A percentile compares a stretch with the other conserved stretches of the same genome.
These are phyloP conservation scores for Diaphora mendica DNA, from an alignment of 2,888 invertebrate species.

Conservation along the genomic window DNA sequence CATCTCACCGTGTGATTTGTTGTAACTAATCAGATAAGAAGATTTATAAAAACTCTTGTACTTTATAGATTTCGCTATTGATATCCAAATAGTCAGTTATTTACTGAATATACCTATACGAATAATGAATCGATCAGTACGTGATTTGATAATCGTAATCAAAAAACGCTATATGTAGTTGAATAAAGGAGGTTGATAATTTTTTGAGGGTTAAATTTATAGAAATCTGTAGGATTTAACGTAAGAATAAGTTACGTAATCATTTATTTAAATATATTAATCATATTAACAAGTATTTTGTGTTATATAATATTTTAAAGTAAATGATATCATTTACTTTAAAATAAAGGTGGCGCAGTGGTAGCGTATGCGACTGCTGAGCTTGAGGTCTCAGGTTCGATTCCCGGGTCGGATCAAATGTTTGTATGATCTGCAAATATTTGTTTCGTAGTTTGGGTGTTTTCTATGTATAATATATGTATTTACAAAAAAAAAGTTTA, in stretches of 20 bases:
- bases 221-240: neutral
- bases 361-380: too few relatives aligned
- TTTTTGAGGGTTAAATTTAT: neutral
- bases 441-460: too few relatives aligned
- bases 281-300: neutral
- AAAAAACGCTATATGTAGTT: neutral
- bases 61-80: neutral
- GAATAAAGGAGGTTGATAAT: neutral
- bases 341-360: too few relatives aligned
- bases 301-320: neutral
- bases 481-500: too few relatives aligned
- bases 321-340: neutral
- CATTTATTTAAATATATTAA: too few relatives aligned
- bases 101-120: neutral
- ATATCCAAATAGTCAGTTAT: neutral
- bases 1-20: neutral
- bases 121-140: neutral
- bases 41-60: neutral
- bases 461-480: too few relatives aligned
- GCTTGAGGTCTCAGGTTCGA: too few relatives aligned
- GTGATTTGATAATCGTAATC: neutral
- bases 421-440: too few relatives aligned
- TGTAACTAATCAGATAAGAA: neutral
- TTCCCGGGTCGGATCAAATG: too few relatives aligned
- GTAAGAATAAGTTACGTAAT: neutral